These are phyloP conservation scores for Ptychadena robeensis DNA, from an alignment of 2,797 vertebrate genomes.

Conservation along the genomic window DNA sequence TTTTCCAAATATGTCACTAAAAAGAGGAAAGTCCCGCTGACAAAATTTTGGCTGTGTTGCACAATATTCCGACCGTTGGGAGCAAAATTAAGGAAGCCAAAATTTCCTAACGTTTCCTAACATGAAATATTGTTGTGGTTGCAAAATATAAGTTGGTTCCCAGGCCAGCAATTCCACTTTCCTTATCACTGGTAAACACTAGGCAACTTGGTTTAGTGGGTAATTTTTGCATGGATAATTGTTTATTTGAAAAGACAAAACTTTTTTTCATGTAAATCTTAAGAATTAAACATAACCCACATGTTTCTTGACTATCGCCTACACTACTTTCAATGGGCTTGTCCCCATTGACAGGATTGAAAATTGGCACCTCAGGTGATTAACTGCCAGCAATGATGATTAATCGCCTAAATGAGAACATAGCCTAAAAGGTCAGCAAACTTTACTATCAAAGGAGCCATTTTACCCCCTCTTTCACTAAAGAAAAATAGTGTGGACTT, in stretches of 20 bases:
- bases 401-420: no score
- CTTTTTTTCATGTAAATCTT: no score
- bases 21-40: conserved; percentile 28
- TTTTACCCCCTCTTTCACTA: neutral
- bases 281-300: no score
- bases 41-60: conserved; percentile 16
- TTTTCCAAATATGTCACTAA: conserved; percentile 26
- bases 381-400: no score
- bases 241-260: no score
- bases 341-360: no score
- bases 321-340: neutral
- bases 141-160: conserved; percentile 38
- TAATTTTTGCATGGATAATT: no score
- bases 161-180: neutral
- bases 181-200: neutral
- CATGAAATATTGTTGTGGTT: conserved; percentile 24
- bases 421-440: no score
- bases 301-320: no score
- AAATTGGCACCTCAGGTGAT: no score
- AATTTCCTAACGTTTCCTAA: conserved; percentile 31
- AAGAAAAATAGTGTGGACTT: neutral
- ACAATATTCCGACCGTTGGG: conserved; percentile 45
- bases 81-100: conserved; percentile 46
- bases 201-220: neutral
- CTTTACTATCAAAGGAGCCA: neutral